A percentile compares a stretch with the other conserved stretches of the same genome.
Evolutionary conservation across 2,797 vertebrate species (phyloP).

Genomic region (Dallia pectoralis): DNA sequence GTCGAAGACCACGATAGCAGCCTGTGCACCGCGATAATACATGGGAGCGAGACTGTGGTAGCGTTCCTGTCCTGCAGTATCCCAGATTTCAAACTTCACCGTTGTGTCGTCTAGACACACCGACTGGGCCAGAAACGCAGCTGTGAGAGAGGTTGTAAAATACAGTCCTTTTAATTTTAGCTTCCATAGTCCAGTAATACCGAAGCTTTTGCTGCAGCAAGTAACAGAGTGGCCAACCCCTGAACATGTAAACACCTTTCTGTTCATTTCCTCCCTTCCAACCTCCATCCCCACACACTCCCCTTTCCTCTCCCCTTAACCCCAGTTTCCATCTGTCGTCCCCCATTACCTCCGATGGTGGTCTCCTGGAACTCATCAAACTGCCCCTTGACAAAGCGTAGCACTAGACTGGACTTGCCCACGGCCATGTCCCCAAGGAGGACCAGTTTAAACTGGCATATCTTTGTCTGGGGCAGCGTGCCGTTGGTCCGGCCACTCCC

Average conservation of each 20-base stretch:
- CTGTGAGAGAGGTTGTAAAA: constrained; percentile 46
- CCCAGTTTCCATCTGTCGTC: no score
- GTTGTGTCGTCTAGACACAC: constrained; percentile 85
- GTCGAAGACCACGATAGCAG: constrained; percentile 84
- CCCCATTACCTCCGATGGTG: constrained; percentile 79
- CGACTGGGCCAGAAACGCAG: constrained; percentile 83
- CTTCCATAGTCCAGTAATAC: background rate
- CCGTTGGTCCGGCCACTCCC: constrained; percentile 76
- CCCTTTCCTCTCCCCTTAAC: background rate
- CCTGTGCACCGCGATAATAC: constrained; percentile 86
- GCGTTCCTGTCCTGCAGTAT: constrained; percentile 84
- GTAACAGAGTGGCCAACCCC: background rate
- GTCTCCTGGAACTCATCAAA: constrained; percentile 86
- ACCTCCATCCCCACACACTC: no score
- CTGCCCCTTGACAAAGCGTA: constrained; percentile 84
- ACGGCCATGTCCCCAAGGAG: constrained; percentile 84
- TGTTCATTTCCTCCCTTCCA: background rate
- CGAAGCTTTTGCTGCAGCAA: background rate
- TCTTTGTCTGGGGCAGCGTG: constrained; percentile 79
- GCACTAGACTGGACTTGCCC: constrained; percentile 84
- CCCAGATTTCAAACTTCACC: constrained; percentile 88
- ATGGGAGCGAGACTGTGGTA: constrained; percentile 87
- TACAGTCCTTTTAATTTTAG: background rate
- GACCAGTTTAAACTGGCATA: constrained; percentile 86
- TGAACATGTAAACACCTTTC: background rate